phyloP scores from a whole-genome alignment of 2,797 vertebrate species.

The Myotis findleyi region DNA sequence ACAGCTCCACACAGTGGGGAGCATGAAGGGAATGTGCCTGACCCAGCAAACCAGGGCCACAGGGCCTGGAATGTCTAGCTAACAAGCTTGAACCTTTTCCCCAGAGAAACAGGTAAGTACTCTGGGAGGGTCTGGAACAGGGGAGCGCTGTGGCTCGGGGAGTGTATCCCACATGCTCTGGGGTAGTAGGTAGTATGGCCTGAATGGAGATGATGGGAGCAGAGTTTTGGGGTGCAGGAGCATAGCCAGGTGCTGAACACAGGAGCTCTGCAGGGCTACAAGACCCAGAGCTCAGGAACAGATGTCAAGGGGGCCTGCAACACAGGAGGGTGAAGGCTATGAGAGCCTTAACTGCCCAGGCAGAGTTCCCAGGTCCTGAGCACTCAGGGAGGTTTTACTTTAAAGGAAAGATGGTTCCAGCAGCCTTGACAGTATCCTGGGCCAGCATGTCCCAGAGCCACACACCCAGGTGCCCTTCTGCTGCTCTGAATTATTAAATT shows the following conservation, averaged over 20 bases:
- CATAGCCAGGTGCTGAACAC: fast-evolving
- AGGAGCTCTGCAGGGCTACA: background rate
- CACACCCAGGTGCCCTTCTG: constrained; percentile 78
- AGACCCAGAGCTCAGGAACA: fast-evolving
- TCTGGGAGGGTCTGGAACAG: background rate
- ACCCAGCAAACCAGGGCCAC: background rate
- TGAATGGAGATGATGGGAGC: background rate
- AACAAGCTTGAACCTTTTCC: background rate
- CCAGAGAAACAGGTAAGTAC: background rate
- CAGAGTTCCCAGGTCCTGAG: background rate
- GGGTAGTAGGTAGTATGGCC: background rate
- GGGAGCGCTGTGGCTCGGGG: fast-evolving
- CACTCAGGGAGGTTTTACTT: background rate
- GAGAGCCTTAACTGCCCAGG: background rate
- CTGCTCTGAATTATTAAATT: constrained; percentile 85
- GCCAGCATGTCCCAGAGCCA: constrained; percentile 70
- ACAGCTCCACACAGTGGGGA: no score
- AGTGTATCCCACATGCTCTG: background rate
- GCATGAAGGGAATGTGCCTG: no score
- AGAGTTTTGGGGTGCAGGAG: background rate
- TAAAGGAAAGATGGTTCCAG: constrained; percentile 78
- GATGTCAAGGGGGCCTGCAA: no score
- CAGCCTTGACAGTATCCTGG: constrained; percentile 71
- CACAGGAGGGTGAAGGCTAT: no score
- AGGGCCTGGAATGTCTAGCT: fast-evolving